These are phyloP conservation scores for Protobothrops mucrosquamatus DNA, from an alignment of 2,113 vertebrate genomes.

Conservation along the genomic window DNA sequence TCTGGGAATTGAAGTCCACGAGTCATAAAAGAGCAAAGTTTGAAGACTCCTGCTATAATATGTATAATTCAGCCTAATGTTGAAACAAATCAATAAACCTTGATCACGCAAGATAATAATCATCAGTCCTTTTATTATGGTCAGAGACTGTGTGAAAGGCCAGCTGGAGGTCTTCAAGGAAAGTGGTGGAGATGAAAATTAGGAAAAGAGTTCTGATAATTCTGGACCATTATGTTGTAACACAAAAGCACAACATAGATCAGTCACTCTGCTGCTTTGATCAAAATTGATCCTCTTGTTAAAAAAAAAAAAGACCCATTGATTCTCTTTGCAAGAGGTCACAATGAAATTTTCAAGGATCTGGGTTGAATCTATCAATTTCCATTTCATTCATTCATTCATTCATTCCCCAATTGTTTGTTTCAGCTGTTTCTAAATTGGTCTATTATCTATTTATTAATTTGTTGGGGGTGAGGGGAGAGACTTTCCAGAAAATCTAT, in stretches of 20 bases:
- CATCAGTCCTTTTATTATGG: neutral
- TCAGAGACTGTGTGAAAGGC: neutral
- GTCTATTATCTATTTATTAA: neutral
- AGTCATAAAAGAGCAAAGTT: too few species aligned
- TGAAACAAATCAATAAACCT: neutral
- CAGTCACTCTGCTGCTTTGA: neutral
- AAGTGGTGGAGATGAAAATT: neutral
- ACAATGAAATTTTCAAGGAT: neutral
- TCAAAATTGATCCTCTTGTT: neutral
- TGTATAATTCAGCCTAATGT: neutral
- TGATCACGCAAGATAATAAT: neutral
- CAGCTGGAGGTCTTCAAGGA: neutral
- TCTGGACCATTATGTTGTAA: neutral
- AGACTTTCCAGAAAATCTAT: neutral
- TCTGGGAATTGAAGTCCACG: too few species aligned
- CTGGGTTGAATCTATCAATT: neutral
- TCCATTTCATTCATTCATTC: neutral
- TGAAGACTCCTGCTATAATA: neutral
- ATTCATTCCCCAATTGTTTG: neutral
- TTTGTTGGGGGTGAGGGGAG: neutral
- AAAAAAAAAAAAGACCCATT: neutral
- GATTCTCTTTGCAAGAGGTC: neutral
- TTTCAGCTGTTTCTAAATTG: neutral
- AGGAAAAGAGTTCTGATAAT: neutral
- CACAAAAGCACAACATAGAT: neutral